A percentile compares a stretch with the other conserved stretches of the same genome.
These are phyloP conservation scores for Chelonia mydas DNA, from an alignment of 2,797 vertebrate genomes.

Conservation along the genomic window DNA sequence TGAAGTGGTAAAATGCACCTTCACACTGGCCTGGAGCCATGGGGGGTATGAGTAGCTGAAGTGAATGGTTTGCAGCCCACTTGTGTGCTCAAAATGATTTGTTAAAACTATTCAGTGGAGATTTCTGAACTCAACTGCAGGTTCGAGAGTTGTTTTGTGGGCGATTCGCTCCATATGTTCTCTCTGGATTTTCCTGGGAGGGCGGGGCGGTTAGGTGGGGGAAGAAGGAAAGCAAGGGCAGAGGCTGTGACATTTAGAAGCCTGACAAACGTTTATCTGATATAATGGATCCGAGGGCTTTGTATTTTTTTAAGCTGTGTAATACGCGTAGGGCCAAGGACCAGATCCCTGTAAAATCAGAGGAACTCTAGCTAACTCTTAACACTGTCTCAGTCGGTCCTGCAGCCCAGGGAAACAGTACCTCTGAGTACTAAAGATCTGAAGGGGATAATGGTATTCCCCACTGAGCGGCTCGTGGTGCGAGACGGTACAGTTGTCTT, in stretches of 20 bases:
- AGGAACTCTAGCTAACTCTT: not conserved
- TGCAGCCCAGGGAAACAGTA: not conserved
- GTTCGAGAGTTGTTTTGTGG: not conserved
- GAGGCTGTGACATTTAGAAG: not conserved
- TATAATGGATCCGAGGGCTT: not conserved
- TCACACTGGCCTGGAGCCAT: not conserved
- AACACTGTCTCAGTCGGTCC: not conserved
- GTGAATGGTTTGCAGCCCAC: not conserved
- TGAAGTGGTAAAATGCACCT: not conserved
- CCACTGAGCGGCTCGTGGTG: not conserved
- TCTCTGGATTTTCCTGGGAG: not conserved
- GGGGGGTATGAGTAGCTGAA: not conserved
- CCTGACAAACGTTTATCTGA: not conserved
- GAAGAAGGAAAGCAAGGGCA: not conserved
- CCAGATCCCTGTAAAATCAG: not conserved
- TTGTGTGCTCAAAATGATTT: not conserved
- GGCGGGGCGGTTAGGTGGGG: not conserved
- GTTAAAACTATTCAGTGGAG: not conserved
- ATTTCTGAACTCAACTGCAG: not conserved
- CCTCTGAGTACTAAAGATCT: not conserved
- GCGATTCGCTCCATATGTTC: not conserved
- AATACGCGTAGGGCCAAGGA: not conserved
- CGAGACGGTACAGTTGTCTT: not conserved
- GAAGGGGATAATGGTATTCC: rapidly evolving
- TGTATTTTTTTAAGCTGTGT: not conserved